Conservation (phyloP, 1,140 invertebrate genomes). For the Hycleus cichorii region DNA sequence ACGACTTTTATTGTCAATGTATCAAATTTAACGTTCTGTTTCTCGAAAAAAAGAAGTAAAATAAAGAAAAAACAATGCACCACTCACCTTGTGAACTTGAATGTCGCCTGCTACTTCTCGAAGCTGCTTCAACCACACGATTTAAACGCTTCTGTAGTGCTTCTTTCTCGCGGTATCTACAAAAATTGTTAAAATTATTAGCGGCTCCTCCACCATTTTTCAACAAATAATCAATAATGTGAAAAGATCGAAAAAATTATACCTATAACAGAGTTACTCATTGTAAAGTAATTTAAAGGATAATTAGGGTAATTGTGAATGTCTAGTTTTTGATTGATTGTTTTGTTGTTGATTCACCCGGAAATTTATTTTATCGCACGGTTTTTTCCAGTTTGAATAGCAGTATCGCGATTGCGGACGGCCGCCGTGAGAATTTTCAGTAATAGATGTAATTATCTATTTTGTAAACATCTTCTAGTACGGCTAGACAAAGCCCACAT, state of each 20-base stretch:
- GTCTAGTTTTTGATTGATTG: slow-evolving; percentile 8
- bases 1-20: too few relatives aligned
- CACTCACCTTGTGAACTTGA: slow-evolving; percentile 12
- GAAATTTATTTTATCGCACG: too few relatives aligned
- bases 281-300: neutral
- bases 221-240: neutral
- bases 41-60: neutral
- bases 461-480: too few relatives aligned
- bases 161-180: slow-evolving; percentile 41
- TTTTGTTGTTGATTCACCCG: too few relatives aligned
- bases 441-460: too few relatives aligned
- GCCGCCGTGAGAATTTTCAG: too few relatives aligned
- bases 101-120: slow-evolving; percentile 6
- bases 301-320: slow-evolving; percentile 3
- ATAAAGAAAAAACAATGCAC: neutral
- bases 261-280: too few relatives aligned
- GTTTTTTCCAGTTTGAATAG: too few relatives aligned
- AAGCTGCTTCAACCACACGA: slow-evolving; percentile 26
- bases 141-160: slow-evolving; percentile 46
- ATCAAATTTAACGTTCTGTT: too few relatives aligned
- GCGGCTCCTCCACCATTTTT: slow-evolving; percentile 1
- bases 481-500: too few relatives aligned
- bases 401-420: too few relatives aligned
- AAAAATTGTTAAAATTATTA: slow-evolving; percentile 1
- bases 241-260: too few relatives aligned